phyloP scores from a whole-genome alignment of 2,113 vertebrate species.

The Podarcis cretensis region DNA sequence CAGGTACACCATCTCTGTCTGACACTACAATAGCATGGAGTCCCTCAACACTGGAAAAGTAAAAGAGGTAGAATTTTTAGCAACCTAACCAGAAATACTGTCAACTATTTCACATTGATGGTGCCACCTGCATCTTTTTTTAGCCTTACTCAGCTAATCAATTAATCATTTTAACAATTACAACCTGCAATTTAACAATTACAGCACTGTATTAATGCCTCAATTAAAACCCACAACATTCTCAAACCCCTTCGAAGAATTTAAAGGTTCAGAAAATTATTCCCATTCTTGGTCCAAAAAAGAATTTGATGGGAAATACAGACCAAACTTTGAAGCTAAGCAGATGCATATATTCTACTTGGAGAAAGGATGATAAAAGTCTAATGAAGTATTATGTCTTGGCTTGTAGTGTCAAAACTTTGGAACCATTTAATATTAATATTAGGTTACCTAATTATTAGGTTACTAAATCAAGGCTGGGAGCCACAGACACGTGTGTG shows the following conservation, averaged over 20 bases:
- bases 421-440: fast-evolving
- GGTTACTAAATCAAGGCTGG: no score
- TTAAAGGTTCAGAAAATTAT: neutral
- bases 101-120: neutral
- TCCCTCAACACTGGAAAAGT: conserved; percentile 86
- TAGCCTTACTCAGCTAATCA: neutral
- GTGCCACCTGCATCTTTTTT: neutral
- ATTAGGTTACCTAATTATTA: neutral
- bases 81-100: neutral
- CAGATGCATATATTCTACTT: neutral
- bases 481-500: neutral
- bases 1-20: conserved; percentile 95
- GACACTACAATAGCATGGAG: conserved; percentile 97
- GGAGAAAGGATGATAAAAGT: neutral
- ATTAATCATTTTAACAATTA: neutral
- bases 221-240: neutral
- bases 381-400: neutral
- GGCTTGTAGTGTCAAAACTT: fast-evolving
- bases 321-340: neutral
- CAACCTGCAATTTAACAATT: neutral
- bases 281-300: neutral
- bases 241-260: neutral
- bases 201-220: neutral
- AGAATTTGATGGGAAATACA: neutral
- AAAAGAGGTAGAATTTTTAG: neutral